Percentiles rank a stretch among this genome's conserved stretches.
These are phyloP conservation scores for Ctenopoma multispine DNA, from an alignment of 2,797 vertebrate species.

Conservation along the genomic window DNA sequence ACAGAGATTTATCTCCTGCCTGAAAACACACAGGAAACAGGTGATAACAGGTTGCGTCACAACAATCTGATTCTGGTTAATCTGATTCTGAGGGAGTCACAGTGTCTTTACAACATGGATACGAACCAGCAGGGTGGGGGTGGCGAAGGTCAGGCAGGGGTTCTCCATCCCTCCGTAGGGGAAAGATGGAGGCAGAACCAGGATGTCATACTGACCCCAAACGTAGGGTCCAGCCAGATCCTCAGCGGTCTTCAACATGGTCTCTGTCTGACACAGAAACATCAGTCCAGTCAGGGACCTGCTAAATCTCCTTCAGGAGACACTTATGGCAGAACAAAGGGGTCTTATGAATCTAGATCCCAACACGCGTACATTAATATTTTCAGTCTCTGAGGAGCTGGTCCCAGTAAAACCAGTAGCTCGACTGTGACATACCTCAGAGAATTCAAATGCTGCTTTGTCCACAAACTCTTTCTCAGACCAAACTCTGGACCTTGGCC, in stretches of 20 bases:
- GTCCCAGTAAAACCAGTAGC: neutral
- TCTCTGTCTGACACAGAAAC: constrained; percentile 86
- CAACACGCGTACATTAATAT: too few species aligned
- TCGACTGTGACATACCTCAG: constrained; percentile 84
- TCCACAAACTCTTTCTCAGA: constrained; percentile 95
- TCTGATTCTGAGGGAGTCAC: too few species aligned
- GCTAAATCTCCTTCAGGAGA: neutral
- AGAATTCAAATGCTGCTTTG: constrained; percentile 93
- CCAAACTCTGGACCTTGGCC: constrained; percentile 94
- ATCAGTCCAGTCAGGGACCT: neutral
- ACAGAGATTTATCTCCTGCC: constrained; percentile 95
- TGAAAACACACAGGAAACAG: constrained; percentile 63
- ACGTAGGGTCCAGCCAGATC: constrained; percentile 93
- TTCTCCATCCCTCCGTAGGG: constrained; percentile 99
- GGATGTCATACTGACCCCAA: constrained; percentile 95
- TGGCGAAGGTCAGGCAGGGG: constrained; percentile 96
- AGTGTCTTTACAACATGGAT: neutral
- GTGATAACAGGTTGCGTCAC: constrained; percentile 8
- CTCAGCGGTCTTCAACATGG: constrained; percentile 94
- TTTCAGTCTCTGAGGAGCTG: neutral
- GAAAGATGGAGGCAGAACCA: constrained; percentile 96
- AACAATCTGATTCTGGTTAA: neutral
- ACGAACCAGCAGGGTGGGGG: constrained; percentile 93
- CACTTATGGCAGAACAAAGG: too few species aligned
- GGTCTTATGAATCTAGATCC: too few species aligned